A percentile compares a stretch with the other conserved stretches of the same genome.
Conservation (phyloP, 1,140 invertebrate species). For the Sinella curviseta region DNA sequence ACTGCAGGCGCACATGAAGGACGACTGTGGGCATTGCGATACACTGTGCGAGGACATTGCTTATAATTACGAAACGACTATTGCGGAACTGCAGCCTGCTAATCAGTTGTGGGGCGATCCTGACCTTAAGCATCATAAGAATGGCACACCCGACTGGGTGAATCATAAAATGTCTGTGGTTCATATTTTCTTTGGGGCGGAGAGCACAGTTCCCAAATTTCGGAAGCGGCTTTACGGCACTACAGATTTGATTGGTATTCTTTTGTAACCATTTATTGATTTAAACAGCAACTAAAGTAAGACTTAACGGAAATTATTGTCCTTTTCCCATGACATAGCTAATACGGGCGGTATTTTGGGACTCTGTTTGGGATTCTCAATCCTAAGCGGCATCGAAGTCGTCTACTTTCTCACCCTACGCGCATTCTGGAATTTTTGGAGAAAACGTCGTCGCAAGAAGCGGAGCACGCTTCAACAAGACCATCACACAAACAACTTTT, state of each 20-base stretch:
- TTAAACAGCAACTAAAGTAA: neutral
- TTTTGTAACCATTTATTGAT: neutral
- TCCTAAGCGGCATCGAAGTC: slow-evolving; percentile 74
- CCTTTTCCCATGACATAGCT: slow-evolving; percentile 58
- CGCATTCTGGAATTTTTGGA: slow-evolving; percentile 14
- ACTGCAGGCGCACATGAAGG: neutral
- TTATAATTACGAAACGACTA: slow-evolving; percentile 4
- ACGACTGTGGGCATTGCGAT: neutral
- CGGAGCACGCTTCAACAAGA: no score
- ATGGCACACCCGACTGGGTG: neutral
- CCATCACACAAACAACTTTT: no score
- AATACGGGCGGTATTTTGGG: slow-evolving; percentile 75
- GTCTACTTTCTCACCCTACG: slow-evolving; percentile 68
- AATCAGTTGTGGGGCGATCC: neutral
- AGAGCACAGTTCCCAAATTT: neutral
- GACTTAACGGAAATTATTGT: neutral
- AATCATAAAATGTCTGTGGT: neutral
- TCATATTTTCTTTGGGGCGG: neutral
- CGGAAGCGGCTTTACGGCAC: neutral
- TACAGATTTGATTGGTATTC: neutral
- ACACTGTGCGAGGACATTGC: neutral
- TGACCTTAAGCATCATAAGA: neutral
- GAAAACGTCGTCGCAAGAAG: neutral
- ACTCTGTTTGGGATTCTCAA: slow-evolving; percentile 77
- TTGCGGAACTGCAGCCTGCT: neutral